Percentiles rank a stretch among this genome's conserved stretches.
These are phyloP conservation scores for Recurvirostra avosetta DNA, from an alignment of 2,113 vertebrate species.

Conservation along the genomic window DNA sequence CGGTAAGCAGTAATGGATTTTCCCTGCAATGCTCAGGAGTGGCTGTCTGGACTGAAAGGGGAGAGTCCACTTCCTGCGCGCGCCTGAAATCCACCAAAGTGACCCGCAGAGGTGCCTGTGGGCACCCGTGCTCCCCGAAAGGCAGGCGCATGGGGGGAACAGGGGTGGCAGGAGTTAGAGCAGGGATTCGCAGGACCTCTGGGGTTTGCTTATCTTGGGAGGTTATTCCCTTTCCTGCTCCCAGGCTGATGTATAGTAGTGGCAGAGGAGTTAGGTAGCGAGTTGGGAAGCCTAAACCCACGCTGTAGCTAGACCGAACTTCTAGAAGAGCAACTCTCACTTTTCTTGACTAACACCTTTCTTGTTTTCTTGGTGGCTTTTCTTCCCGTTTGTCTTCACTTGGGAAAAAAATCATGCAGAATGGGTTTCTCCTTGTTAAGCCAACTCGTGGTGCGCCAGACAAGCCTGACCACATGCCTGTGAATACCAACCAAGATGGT, in stretches of 20 bases:
- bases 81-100: background rate
- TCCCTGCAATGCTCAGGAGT: background rate
- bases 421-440: background rate
- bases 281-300: background rate
- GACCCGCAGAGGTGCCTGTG: fast-evolving
- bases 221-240: background rate
- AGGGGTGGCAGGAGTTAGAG: background rate
- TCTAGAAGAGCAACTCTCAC: background rate
- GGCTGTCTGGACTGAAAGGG: background rate
- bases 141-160: fast-evolving
- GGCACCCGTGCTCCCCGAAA: fast-evolving
- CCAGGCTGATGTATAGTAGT: background rate
- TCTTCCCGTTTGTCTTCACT: background rate
- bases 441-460: background rate
- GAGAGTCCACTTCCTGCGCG: background rate
- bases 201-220: background rate
- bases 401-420: background rate
- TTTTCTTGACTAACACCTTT: background rate
- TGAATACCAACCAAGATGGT: fast-evolving
- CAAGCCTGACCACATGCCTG: background rate
- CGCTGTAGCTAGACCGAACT: fast-evolving
- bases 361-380: background rate
- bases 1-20: background rate
- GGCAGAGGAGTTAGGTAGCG: background rate
- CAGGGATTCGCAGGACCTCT: background rate